Evolutionary conservation across 2,888 invertebrate genomes (phyloP), one percentile per base, ranked within the genome.

Genomic region (Drosophila neoperkinsi): DNA sequence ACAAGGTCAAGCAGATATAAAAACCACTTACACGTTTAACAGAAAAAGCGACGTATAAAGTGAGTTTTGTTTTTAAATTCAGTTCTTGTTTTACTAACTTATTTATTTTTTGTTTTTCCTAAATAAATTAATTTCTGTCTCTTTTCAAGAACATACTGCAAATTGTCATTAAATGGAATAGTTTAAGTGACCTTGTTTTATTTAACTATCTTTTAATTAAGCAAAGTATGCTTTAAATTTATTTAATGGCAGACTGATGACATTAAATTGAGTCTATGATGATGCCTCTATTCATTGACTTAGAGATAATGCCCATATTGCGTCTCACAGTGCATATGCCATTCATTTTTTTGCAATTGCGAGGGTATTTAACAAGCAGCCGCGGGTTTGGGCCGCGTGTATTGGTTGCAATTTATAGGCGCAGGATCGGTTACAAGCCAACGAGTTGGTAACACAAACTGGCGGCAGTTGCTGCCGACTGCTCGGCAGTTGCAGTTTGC

Each of bases 361-460:
- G 41, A 50, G 38, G 77, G 83, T 66, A 81, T 85, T 77, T 85
- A 85, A 84, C 79, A 88, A 85, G 89, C 87, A 80, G 84, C 84
- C 84, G 88, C 88, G 81, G 84, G 84, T 76, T 68, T 77, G 81
- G 62, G 71, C 73, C 77, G 73, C 70, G 73, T 82, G 86, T 77
- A 87, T 84, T 84, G 84, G 87, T 74, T 86, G 86, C 88, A 89
- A 86, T 86, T 86, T 86, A 86, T 86, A 89, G 90, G 78, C 88
- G 79, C 87, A 85, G 84, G 84, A 85, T 85, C 84, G 78, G 87
- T 85, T 85, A 88, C 89, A 85, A 86, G 88, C 81, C 86, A 88
- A 77, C 84, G 78, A 85, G 89, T 83, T 84, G 89, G 89, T 88
- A 85, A 85, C 77, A 82, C 75, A 87, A 89, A 89, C 85, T 82